These are phyloP conservation scores for Myiozetetes cayanensis DNA, from an alignment of 2,113 vertebrate species.

Conservation along the genomic window DNA sequence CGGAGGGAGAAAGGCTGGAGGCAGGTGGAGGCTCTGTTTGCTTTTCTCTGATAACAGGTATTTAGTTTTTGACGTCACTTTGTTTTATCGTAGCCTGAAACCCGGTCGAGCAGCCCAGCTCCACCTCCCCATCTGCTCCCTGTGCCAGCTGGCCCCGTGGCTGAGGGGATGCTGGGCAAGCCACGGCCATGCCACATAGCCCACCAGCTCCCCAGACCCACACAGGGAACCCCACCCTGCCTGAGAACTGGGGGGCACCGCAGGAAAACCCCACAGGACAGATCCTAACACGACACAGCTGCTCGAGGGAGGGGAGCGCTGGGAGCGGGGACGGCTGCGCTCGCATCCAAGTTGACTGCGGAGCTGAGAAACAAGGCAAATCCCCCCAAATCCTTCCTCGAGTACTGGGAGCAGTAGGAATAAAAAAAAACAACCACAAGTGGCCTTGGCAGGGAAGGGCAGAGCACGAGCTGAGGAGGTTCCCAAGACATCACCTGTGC, in stretches of 20 bases:
- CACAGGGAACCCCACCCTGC: background rate
- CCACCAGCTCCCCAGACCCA: background rate
- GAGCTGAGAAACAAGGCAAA: background rate
- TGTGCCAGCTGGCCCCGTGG: background rate
- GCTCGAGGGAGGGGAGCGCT: background rate
- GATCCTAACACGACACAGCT: rapidly evolving
- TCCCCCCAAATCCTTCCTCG: background rate
- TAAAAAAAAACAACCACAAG: background rate
- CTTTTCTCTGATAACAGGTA: constrained; percentile 16
- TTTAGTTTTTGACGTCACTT: background rate
- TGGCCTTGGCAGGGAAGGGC: background rate
- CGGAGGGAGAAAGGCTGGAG: constrained; percentile 14
- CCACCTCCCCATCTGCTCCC: constrained; percentile 45
- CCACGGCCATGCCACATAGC: rapidly evolving
- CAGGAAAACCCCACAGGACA: background rate
- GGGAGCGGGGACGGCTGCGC: background rate
- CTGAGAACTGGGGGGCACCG: rapidly evolving
- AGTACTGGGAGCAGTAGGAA: background rate
- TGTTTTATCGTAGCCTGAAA: background rate
- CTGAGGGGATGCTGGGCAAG: background rate
- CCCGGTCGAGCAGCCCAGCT: background rate
- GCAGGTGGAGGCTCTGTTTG: constrained; percentile 37
- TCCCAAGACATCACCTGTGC: rapidly evolving
- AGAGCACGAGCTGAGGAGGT: background rate
- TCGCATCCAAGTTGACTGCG: rapidly evolving